phyloP scores from a whole-genome alignment of 2,888 invertebrate genomes.

The Xylophagus ater region DNA sequence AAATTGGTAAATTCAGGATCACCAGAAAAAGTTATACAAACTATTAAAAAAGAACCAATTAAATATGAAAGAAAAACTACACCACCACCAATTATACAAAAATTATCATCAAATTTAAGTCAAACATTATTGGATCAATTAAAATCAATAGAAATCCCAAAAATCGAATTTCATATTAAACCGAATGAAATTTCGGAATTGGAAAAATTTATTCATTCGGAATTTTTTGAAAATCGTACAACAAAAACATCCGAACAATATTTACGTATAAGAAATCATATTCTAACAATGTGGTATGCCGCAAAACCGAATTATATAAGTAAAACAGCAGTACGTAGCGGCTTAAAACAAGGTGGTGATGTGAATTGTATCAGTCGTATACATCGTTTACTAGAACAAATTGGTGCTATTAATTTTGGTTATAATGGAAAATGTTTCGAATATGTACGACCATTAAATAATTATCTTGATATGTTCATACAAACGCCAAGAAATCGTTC shows the following conservation, averaged over 20 bases:
- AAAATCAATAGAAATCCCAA: slow-evolving; percentile 39
- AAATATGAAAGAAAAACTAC: slow-evolving; percentile 13
- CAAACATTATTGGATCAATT: slow-evolving; percentile 22
- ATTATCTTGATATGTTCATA: slow-evolving; percentile 14
- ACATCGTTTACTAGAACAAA: slow-evolving; percentile 49
- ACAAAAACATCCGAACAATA: slow-evolving; percentile 48
- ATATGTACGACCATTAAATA: slow-evolving; percentile 20
- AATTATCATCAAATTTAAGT: slow-evolving; percentile 1
- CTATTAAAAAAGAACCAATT: slow-evolving; percentile 19
- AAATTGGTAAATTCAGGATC: background rate
- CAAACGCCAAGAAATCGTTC: slow-evolving; percentile 11
- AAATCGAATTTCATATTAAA: slow-evolving; percentile 36
- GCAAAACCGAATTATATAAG: slow-evolving; percentile 46
- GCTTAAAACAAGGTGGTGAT: slow-evolving; percentile 50
- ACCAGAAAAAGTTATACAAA: background rate
- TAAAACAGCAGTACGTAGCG: slow-evolving; percentile 46
- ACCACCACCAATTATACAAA: slow-evolving; percentile 4
- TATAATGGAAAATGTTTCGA: slow-evolving; percentile 40
- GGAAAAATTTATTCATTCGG: slow-evolving; percentile 44
- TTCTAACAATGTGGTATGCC: slow-evolving; percentile 44
- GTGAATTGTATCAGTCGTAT: slow-evolving; percentile 50
- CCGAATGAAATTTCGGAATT: slow-evolving; percentile 39
- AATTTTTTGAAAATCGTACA: slow-evolving; percentile 45
- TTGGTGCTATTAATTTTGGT: slow-evolving; percentile 52
- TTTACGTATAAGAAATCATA: slow-evolving; percentile 48